These are phyloP conservation scores for Anguilla japonica DNA, from an alignment of 2,113 vertebrate species.

Conservation along the genomic window DNA sequence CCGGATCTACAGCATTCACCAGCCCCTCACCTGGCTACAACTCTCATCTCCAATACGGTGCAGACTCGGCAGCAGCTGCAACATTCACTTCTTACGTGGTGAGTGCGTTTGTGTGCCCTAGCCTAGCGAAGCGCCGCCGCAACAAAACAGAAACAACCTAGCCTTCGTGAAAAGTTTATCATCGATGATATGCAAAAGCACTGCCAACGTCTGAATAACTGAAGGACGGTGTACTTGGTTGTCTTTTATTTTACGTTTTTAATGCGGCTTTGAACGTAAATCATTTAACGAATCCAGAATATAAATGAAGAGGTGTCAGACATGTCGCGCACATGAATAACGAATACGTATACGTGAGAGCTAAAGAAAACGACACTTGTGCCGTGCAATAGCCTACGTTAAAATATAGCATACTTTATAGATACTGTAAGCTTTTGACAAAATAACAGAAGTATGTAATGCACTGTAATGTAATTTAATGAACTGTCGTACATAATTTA, in stretches of 20 bases:
- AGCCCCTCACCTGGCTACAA: slow-evolving; percentile 82
- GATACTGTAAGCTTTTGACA: neutral
- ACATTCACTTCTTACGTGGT: slow-evolving; percentile 88
- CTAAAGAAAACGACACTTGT: neutral
- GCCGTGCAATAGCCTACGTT: neutral
- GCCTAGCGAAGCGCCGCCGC: too few relatives aligned
- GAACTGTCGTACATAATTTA: neutral
- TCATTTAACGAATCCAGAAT: neutral
- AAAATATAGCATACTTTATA: neutral
- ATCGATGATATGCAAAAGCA: neutral
- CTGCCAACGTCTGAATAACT: neutral
- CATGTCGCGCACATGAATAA: neutral
- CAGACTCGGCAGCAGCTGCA: slow-evolving; percentile 79
- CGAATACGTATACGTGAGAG: neutral
- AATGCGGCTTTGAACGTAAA: neutral
- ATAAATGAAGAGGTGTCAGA: neutral
- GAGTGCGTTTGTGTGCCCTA: slow-evolving; percentile 53
- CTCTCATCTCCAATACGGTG: slow-evolving; percentile 83
- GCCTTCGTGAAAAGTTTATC: neutral
- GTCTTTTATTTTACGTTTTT: neutral
- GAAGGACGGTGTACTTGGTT: neutral
- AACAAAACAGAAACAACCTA: neutral
- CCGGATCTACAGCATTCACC: slow-evolving; percentile 82
- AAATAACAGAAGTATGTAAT: neutral
- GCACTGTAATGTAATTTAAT: too few relatives aligned